A percentile compares a stretch with the other conserved stretches of the same genome.
Evolutionary conservation across 92 coral and sea anemone species (phyloP).

Genomic region (Porites divaricata): DNA sequence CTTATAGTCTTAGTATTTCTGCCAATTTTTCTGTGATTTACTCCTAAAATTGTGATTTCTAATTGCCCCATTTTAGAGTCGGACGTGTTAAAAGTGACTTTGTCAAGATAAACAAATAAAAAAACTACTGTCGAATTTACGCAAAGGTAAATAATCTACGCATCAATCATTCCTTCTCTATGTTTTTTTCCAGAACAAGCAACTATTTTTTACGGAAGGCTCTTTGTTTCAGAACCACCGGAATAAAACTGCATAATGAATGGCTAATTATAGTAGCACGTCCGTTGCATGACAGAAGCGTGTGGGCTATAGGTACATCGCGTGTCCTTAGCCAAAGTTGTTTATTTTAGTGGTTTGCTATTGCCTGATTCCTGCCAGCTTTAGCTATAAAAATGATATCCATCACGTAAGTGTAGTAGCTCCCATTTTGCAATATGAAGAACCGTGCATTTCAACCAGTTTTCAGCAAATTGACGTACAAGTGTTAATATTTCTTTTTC

Average conservation of each 20-base stretch:
- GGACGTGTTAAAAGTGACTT: too few relatives aligned
- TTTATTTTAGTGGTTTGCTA: background rate
- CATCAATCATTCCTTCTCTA: too few relatives aligned
- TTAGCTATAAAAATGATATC: background rate
- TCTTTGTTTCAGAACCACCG: background rate
- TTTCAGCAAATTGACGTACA: too few relatives aligned
- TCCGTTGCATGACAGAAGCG: conserved; percentile 23
- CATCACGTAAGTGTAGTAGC: background rate
- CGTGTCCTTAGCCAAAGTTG: conserved; percentile 7
- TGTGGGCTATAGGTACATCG: background rate
- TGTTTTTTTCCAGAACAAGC: too few relatives aligned
- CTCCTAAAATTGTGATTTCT: too few relatives aligned
- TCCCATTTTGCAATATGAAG: background rate
- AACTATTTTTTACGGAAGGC: background rate
- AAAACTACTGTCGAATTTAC: too few relatives aligned
- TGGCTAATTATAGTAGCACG: background rate
- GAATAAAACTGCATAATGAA: background rate
- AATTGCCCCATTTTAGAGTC: too few relatives aligned
- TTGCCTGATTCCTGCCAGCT: background rate
- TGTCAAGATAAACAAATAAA: too few relatives aligned
- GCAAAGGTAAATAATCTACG: too few relatives aligned
- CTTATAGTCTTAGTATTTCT: too few relatives aligned
- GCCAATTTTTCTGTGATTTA: too few relatives aligned
- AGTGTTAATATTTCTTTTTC: too few relatives aligned
- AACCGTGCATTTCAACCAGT: background rate